These are phyloP conservation scores for Bovichtus diacanthus DNA, from an alignment of 2,797 vertebrate species.

Conservation along the genomic window DNA sequence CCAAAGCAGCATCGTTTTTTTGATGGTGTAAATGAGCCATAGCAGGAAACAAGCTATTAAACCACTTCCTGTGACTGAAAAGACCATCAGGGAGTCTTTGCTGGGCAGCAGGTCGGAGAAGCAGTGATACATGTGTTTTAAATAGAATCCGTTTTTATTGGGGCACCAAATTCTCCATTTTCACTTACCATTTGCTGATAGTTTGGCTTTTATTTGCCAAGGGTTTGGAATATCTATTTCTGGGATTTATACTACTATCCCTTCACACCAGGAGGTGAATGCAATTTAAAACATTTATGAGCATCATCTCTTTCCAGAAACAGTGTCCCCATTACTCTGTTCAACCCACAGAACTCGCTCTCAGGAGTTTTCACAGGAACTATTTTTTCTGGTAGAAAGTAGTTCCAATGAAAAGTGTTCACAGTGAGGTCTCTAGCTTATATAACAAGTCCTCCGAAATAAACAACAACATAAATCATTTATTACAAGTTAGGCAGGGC, in stretches of 20 bases:
- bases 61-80: conserved; percentile 60
- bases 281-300: conserved; percentile 17
- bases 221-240: background rate
- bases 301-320: conserved; percentile 1
- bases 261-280: background rate
- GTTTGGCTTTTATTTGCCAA: background rate
- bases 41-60: conserved; percentile 76
- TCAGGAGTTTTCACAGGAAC: background rate
- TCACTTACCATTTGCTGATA: background rate
- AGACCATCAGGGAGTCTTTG: conserved; percentile 39
- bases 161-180: background rate
- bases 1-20: conserved; percentile 32
- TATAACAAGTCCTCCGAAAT: too few relatives aligned
- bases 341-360: conserved; percentile 6
- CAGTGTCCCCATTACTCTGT: background rate
- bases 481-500: too few relatives aligned
- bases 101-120: conserved; percentile 14
- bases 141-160: conserved; percentile 27
- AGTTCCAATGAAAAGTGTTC: background rate
- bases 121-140: conserved; percentile 16
- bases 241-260: background rate
- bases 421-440: background rate
- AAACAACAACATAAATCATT: too few relatives aligned
- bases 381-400: background rate
- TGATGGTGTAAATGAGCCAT: conserved; percentile 42